These are phyloP conservation scores for Brachynemurus nebulosus DNA, from an alignment of 2,888 invertebrate genomes.

Conservation along the genomic window DNA sequence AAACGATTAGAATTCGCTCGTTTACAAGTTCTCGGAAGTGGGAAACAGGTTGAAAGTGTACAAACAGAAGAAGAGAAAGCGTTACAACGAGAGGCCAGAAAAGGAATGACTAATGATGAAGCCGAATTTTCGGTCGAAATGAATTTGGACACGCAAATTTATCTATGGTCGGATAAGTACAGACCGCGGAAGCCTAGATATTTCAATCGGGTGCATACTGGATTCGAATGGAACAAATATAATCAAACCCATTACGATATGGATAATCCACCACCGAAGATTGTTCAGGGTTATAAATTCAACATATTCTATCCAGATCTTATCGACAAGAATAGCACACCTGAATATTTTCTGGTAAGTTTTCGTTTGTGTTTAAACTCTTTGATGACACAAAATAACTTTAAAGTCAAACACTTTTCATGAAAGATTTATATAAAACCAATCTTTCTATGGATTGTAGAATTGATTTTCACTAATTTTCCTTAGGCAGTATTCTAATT, in stretches of 20 bases:
- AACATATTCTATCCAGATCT: constrained; percentile 99
- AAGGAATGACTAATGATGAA: constrained; percentile 76
- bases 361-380: constrained; percentile 2
- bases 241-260: constrained; percentile 99
- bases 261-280: constrained; percentile 99
- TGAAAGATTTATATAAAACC: too few relatives aligned
- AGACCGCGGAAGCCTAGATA: constrained; percentile 94
- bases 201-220: constrained; percentile 91
- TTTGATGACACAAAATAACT: background rate
- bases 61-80: constrained; percentile 41
- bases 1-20: constrained; percentile 61
- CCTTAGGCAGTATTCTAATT: too few relatives aligned
- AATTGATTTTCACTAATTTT: too few relatives aligned
- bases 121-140: constrained; percentile 86
- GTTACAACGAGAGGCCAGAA: constrained; percentile 66
- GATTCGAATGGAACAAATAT: constrained; percentile 99
- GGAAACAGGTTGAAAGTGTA: constrained; percentile 39
- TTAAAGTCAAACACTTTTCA: too few relatives aligned
- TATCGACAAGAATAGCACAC: constrained; percentile 84
- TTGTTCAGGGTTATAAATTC: constrained; percentile 99
- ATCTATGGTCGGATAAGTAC: constrained; percentile 96
- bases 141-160: constrained; percentile 70
- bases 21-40: constrained; percentile 46
- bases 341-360: constrained; percentile 79
- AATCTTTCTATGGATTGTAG: too few relatives aligned